phyloP scores from a whole-genome alignment of 2,888 invertebrate genomes.

The Dyspetes luteomarginatus region DNA sequence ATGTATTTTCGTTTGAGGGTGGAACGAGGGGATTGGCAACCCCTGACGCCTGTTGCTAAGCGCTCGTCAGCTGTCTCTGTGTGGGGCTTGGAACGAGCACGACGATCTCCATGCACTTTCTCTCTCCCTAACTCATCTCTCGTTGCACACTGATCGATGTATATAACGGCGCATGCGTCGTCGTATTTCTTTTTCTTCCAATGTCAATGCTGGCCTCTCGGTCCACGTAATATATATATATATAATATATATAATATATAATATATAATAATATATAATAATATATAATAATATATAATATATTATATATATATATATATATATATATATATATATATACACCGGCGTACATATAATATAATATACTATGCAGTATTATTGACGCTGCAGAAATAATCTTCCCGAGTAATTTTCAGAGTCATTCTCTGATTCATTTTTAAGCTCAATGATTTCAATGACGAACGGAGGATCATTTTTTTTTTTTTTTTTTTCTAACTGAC shows the following conservation, averaged over 20 bases:
- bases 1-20: background rate
- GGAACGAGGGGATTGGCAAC: slow-evolving; percentile 73
- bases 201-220: slow-evolving; percentile 47
- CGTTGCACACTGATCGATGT: slow-evolving; percentile 63
- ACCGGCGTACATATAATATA: no score
- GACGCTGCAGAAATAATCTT: no score
- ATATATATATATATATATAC: background rate
- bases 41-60: slow-evolving; percentile 80
- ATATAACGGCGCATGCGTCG: slow-evolving; percentile 62
- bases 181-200: no score
- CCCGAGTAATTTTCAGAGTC: no score
- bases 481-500: no score
- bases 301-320: background rate
- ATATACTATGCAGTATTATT: no score
- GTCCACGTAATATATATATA: background rate
- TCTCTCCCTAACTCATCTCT: no score
- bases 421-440: no score
- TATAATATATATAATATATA: background rate
- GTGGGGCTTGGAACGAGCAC: slow-evolving; percentile 55
- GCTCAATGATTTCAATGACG: no score
- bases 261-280: no score
- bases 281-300: no score
- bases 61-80: slow-evolving; percentile 72
- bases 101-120: slow-evolving; percentile 50
- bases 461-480: no score